Conservation (phyloP, 2,888 invertebrate species). For the Beris chalybata region DNA sequence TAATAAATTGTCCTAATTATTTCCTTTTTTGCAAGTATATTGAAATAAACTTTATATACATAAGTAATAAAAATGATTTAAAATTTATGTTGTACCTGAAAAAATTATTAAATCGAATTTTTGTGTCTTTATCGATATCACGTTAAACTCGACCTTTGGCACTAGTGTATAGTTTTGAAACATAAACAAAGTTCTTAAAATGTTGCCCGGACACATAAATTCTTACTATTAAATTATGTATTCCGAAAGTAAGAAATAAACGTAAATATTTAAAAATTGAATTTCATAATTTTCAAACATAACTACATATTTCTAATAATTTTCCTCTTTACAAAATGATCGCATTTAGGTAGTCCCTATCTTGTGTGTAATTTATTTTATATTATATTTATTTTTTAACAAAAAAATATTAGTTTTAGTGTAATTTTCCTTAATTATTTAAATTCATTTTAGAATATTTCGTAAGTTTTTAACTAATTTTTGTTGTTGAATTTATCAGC, state of each 20-base stretch:
- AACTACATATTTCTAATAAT: constrained; percentile 9
- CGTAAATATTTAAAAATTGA: neutral
- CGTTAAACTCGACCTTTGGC: constrained; percentile 24
- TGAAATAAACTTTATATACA: neutral
- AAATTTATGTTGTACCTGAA: no score
- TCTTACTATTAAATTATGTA: constrained; percentile 3
- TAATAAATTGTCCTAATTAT: constrained; percentile 2
- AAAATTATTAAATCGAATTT: neutral
- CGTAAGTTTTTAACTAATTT: constrained; percentile 6
- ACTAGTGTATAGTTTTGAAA: constrained; percentile 14
- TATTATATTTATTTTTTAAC: constrained; percentile 4
- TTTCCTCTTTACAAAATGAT: constrained; percentile 17
- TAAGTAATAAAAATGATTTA: no score
- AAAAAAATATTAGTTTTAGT: constrained; percentile 3
- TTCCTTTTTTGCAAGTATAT: neutral
- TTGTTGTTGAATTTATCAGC: neutral
- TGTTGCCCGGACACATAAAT: neutral
- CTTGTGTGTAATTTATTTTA: neutral
- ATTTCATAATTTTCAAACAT: constrained; percentile 3
- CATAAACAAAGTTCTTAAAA: neutral
- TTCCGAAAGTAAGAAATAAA: neutral
- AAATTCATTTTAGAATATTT: constrained; percentile 29
- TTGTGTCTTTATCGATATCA: constrained; percentile 16
- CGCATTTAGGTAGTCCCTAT: constrained; percentile 2
- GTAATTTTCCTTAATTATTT: constrained; percentile 11